These are phyloP conservation scores for Elgaria multicarinata DNA, from an alignment of 2,113 vertebrate genomes.

Conservation along the genomic window DNA sequence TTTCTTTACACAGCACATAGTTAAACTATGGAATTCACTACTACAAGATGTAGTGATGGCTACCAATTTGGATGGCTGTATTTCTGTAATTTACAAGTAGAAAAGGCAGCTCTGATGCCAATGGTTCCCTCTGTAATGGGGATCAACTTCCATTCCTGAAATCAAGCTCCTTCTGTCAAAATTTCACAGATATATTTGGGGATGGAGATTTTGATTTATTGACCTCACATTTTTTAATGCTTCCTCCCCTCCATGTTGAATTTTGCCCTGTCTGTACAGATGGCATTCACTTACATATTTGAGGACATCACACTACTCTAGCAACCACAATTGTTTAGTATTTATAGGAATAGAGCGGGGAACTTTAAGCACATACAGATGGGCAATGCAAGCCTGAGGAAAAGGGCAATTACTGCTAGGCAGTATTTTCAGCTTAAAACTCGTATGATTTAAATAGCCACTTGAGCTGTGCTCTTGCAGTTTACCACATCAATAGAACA, in stretches of 20 bases:
- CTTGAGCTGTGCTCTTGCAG: slow-evolving; percentile 82
- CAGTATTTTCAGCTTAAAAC: slow-evolving; percentile 82
- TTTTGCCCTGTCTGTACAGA: slow-evolving; percentile 6
- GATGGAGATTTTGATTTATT: neutral
- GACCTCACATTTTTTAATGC: slow-evolving; percentile 12
- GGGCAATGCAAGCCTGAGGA: slow-evolving; percentile 65
- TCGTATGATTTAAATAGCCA: slow-evolving; percentile 85
- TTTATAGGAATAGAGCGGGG: slow-evolving; percentile 75
- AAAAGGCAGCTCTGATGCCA: slow-evolving; percentile 47
- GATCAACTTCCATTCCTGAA: fast-evolving
- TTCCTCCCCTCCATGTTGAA: slow-evolving; percentile 6
- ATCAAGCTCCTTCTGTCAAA: neutral
- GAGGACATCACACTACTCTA: slow-evolving; percentile 59
- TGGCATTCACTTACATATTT: slow-evolving; percentile 54
- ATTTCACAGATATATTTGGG: neutral
- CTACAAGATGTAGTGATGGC: too few relatives aligned
- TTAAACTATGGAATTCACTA: too few relatives aligned
- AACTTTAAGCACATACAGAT: slow-evolving; percentile 66
- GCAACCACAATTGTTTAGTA: slow-evolving; percentile 69
- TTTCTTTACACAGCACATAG: too few relatives aligned
- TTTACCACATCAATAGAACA: slow-evolving; percentile 83
- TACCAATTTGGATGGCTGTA: neutral
- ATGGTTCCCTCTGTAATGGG: fast-evolving
- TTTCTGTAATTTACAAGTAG: neutral
- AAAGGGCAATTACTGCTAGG: slow-evolving; percentile 75